Evolutionary conservation across 2,113 vertebrate species (phyloP).

Genomic region (Tiliqua scincoides): DNA sequence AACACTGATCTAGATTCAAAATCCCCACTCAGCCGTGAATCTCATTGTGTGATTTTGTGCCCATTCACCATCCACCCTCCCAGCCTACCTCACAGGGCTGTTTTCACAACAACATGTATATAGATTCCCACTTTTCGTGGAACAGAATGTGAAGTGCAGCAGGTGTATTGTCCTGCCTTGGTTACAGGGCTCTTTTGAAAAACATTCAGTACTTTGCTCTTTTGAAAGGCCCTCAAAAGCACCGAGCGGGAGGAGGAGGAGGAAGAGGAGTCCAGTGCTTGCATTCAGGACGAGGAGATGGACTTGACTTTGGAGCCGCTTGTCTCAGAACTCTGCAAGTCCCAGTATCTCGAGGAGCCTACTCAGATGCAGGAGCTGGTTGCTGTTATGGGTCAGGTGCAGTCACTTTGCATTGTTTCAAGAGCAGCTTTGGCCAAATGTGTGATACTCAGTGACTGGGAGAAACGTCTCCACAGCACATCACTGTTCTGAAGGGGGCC

Average conservation of each 20-base stretch:
- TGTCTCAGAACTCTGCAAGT: constrained; percentile 56
- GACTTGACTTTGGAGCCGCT: constrained; percentile 57
- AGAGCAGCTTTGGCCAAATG: background rate
- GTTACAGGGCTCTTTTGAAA: background rate
- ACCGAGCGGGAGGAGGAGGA: constrained; percentile 79
- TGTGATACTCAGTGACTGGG: background rate
- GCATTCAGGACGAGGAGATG: constrained; percentile 24
- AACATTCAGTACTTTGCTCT: background rate
- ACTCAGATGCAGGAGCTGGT: constrained; percentile 85
- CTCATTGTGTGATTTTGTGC: background rate
- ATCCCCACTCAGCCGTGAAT: background rate
- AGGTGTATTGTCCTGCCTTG: no score
- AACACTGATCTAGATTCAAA: no score
- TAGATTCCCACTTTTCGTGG: background rate
- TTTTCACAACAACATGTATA: no score
- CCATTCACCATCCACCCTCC: background rate
- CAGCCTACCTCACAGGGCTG: no score
- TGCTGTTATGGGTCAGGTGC: constrained; percentile 90
- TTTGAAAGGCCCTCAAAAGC: constrained; percentile 86
- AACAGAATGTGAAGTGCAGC: no score
- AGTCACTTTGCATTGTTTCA: background rate
- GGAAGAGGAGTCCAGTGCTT: constrained; percentile 48
- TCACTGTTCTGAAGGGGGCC: no score
- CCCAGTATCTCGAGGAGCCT: constrained; percentile 76
- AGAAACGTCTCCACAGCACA: background rate